These are phyloP conservation scores for Pyralis farinalis DNA, from an alignment of 2,888 invertebrate species.

Conservation along the genomic window DNA sequence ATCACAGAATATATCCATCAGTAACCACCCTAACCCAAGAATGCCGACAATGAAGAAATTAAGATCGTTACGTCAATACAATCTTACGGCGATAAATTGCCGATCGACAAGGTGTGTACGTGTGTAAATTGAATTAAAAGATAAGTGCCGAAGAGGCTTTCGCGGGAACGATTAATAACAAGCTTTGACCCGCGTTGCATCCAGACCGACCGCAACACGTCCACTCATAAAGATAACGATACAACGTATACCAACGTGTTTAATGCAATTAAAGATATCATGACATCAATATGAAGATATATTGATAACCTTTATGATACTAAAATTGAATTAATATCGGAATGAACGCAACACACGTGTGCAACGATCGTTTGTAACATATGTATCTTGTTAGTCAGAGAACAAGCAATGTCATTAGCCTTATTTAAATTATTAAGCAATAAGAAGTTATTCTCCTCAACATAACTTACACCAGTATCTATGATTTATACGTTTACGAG, in stretches of 20 bases:
- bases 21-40: slow-evolving; percentile 20
- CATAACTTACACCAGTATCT: slow-evolving; percentile 47
- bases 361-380: slow-evolving; percentile 9
- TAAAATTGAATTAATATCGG: slow-evolving; percentile 15
- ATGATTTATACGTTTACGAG: slow-evolving; percentile 53
- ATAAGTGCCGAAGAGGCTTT: slow-evolving; percentile 56
- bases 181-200: slow-evolving; percentile 42
- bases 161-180: slow-evolving; percentile 48
- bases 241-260: slow-evolving; percentile 35
- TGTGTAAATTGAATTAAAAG: slow-evolving; percentile 73
- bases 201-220: slow-evolving; percentile 29
- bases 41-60: slow-evolving; percentile 59
- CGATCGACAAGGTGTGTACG: slow-evolving; percentile 49
- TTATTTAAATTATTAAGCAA: slow-evolving; percentile 66
- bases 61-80: slow-evolving; percentile 56
- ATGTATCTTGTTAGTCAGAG: slow-evolving; percentile 19
- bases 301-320: slow-evolving; percentile 18
- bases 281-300: slow-evolving; percentile 25
- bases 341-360: slow-evolving; percentile 15
- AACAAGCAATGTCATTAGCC: slow-evolving; percentile 57
- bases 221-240: slow-evolving; percentile 44
- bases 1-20: no score
- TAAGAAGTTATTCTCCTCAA: slow-evolving; percentile 43
- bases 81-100: slow-evolving; percentile 58
- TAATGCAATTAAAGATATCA: slow-evolving; percentile 33